These are phyloP conservation scores for Struthidea cinerea DNA, from an alignment of 2,113 vertebrate genomes.

Conservation along the genomic window DNA sequence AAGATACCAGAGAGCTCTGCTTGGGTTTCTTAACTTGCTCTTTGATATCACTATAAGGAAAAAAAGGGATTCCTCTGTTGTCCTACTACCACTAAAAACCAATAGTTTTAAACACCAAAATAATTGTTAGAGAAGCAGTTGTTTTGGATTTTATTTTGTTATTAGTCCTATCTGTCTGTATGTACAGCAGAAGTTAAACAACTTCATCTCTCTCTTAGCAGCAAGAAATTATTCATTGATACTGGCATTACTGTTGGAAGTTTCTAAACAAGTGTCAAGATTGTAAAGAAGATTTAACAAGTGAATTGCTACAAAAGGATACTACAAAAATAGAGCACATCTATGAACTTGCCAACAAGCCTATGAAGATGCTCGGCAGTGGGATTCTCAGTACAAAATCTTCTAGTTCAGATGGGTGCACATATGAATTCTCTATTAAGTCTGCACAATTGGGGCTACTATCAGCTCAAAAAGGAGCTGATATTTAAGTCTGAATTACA, in stretches of 20 bases:
- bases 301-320: neutral
- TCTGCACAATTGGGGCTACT: neutral
- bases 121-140: neutral
- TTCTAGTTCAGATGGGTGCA: neutral
- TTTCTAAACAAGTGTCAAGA: neutral
- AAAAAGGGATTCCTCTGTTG: neutral
- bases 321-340: neutral
- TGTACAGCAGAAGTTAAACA: neutral
- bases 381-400: neutral
- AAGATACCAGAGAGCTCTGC: neutral
- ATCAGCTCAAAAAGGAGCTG: neutral
- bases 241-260: neutral
- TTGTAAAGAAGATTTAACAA: neutral
- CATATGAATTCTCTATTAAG: neutral
- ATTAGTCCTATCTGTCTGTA: neutral
- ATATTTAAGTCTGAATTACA: neutral
- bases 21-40: neutral
- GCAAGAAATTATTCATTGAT: neutral
- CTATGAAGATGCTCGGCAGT: neutral
- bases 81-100: neutral
- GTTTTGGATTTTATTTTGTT: neutral
- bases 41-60: neutral
- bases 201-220: neutral
- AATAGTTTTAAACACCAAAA: neutral
- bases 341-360: neutral